Evolutionary conservation across 2,113 vertebrate species (phyloP).

Genomic region (Guaruba guarouba): DNA sequence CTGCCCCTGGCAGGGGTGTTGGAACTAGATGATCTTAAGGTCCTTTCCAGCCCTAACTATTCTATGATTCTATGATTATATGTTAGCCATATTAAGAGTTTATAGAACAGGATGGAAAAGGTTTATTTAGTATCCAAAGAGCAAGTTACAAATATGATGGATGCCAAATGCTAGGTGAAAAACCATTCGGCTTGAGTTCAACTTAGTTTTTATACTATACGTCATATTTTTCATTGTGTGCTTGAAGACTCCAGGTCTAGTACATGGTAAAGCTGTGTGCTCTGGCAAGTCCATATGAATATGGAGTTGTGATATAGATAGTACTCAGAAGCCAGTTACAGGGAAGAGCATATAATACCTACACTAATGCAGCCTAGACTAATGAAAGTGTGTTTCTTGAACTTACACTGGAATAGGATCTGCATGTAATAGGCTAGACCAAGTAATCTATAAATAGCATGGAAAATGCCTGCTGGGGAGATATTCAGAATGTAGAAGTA

Average conservation of each 20-base stretch:
- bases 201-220: background rate
- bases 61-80: too few relatives aligned
- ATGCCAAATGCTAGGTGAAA: background rate
- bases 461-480: conserved; percentile 12
- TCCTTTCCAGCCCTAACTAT: too few relatives aligned
- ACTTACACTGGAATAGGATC: background rate
- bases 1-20: too few relatives aligned
- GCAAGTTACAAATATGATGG: background rate
- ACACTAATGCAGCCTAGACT: background rate
- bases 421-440: background rate
- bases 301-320: background rate
- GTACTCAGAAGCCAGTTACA: background rate
- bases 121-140: background rate
- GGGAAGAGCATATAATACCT: background rate
- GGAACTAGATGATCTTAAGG: too few relatives aligned
- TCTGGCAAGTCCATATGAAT: background rate
- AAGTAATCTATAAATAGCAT: conserved; percentile 1
- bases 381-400: conserved; percentile 24
- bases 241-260: background rate
- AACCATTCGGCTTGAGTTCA: background rate
- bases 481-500: conserved; percentile 34
- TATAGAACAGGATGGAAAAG: background rate
- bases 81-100: background rate
- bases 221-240: background rate
- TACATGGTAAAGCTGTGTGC: fast-evolving